These are phyloP conservation scores for Goniozus legneri DNA, from an alignment of 1,140 invertebrate genomes.

Conservation along the genomic window DNA sequence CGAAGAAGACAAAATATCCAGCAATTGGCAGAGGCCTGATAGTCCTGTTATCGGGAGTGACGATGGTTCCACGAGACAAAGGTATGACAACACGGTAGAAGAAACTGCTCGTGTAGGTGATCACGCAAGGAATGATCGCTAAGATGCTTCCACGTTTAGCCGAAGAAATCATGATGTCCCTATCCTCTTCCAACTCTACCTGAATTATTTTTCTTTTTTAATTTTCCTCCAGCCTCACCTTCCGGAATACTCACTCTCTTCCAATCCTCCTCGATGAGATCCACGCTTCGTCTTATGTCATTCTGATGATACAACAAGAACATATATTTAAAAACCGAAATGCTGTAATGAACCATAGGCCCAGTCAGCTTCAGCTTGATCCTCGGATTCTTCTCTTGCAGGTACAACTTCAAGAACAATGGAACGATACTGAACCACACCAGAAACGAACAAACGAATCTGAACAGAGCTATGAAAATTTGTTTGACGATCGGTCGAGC, in stretches of 20 bases:
- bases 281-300: neutral
- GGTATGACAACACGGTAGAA: constrained; percentile 1
- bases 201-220: too few relatives aligned
- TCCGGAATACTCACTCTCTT: constrained; percentile 6
- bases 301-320: neutral
- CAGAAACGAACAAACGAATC: too few relatives aligned
- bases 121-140: neutral
- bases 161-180: neutral
- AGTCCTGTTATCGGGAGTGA: constrained; percentile 1
- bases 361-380: neutral
- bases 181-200: too few relatives aligned
- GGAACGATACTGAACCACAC: too few relatives aligned
- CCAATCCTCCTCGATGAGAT: constrained; percentile 1
- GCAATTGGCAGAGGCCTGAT: constrained; percentile 1
- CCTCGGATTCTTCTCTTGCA: neutral
- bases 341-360: too few relatives aligned
- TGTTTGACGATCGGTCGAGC: too few relatives aligned
- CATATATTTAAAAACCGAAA: too few relatives aligned
- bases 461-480: too few relatives aligned
- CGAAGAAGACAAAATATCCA: constrained; percentile 3
- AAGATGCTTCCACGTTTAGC: neutral
- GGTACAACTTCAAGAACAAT: neutral
- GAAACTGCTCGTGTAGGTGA: neutral
- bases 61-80: neutral
- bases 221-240: constrained; percentile 10